Base-by-base conservation (phyloP, 2,797 vertebrate species). In the Sebastes taczanowskii region DNA sequence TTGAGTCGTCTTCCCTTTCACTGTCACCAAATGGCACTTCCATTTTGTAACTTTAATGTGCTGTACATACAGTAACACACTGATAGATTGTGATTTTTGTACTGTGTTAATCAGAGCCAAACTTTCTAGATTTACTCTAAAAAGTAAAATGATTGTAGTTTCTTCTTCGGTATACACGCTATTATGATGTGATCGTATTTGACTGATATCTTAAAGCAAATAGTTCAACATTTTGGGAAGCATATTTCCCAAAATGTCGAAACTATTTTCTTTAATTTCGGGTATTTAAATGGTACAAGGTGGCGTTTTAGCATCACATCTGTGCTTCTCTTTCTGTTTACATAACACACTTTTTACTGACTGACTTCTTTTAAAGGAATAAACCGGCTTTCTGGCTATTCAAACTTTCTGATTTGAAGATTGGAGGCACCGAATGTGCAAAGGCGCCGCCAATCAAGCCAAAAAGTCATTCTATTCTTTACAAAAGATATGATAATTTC, bases 61-160 rank as follows among this genome's bases (percentile, higher is more conserved):
- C 70, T 89, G 88, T 90, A 85, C 81, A 74, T 77, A 81, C 61
- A 67, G 62, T 71, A 63, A 77, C 71, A 35, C 23, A 74, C 22
- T 67, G 56, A 66, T 83, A 71, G 72, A 63, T 77, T 87, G 81
- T 88, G 79, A 62, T 84, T 88, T 46, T 78, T 86, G 79, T 88
- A 55, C 72, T 87, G 78, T 85, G 22, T 80, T 73, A 76, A 80
- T 82, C 46, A 6, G 22, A 85, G 67, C 35, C 73, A 60, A 55
- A 76, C 78, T 80, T 76, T n/a, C 11, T 84, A 71, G 64, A 55
- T 69, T 71, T 52, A 55, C 62, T 75, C 64, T 52, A 71, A 82
- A 71, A 56, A 16, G 42, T 76, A 29, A 78, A 74, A 65, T 68
- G 30, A 75, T 63, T 82, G 34, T 85, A 69, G 77, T 49, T 72